Base-by-base conservation (phyloP, 1,140 invertebrate genomes). In the Tenebrio molitor region DNA sequence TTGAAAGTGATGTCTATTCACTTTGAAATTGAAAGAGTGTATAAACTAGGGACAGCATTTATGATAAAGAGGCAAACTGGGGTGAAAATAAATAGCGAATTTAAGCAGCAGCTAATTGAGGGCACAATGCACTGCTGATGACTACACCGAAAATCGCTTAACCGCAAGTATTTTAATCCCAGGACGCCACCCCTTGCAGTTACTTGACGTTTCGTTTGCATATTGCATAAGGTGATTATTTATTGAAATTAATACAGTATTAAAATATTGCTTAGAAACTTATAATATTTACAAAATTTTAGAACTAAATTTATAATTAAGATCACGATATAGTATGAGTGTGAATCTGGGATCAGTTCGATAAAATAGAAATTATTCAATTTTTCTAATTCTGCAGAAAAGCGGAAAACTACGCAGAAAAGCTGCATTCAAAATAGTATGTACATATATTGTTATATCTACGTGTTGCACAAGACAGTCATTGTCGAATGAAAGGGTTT, bases 101-200 rank as follows among this genome's bases (percentile, higher is more conserved):
- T 44, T 44, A 44, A 66, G 64, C 64, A 44, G 71, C 44, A 34
- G 71, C 42, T 72, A 72, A 72, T 72, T 72, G 71, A 63, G 46
- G 64, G 50, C 58, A 72, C 71, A 72, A 72, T 72, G 66, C 63
- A 66, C 65, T 67, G 71, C 33, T 72, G 71, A 72, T 72, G 62
- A 72, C 42, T 67, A 72, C 71, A 72, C 42, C 19, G 71, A 72
- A 72, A 72, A 72, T 58, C 71, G 71, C 71, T 72, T 72, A 72
- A 66, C 71, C 71, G 64, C 64, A 72, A 72, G 71, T 67, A 50
- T 72, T 66, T 66, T 42, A 44, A 19, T 41, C 64, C 36, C 68
- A 14, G 14, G 50, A 25, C 33, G 25, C 44, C 16, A 53, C 68
- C 19, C 68, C 42, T 50, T 70, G 25, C 53, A 50, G 15, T 41